Conservation (phyloP, 2,113 vertebrate genomes). For the Datnioides undecimradiatus region DNA sequence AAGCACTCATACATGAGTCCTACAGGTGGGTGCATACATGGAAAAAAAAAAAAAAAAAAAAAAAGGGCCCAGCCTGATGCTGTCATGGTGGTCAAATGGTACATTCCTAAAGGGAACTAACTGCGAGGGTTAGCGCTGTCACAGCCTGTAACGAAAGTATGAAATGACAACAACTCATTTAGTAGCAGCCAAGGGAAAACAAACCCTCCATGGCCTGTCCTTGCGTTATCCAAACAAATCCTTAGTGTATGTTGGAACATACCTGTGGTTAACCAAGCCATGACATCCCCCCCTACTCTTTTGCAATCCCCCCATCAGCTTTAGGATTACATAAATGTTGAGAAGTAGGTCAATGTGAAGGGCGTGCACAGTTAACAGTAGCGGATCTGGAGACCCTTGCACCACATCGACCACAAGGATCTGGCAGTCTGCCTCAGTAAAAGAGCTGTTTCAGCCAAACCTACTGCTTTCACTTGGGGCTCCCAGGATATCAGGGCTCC, state of each 20-base stretch:
- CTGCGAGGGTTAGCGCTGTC: slow-evolving; percentile 23
- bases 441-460: slow-evolving; percentile 56
- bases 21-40: slow-evolving; percentile 25
- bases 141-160: slow-evolving; percentile 39
- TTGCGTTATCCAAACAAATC: slow-evolving; percentile 70
- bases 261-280: slow-evolving; percentile 78
- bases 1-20: slow-evolving; percentile 21
- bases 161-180: slow-evolving; percentile 68
- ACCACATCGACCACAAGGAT: slow-evolving; percentile 62
- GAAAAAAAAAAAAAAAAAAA: too few species aligned
- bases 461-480: slow-evolving; percentile 53
- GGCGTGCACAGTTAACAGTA: slow-evolving; percentile 66
- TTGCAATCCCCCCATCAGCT: slow-evolving; percentile 25
- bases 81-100: slow-evolving; percentile 36
- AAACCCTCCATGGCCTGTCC: slow-evolving; percentile 53
- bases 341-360: slow-evolving; percentile 76
- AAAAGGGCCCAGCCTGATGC: not conserved
- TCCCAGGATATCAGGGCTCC: slow-evolving; percentile 66
- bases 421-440: slow-evolving; percentile 58
- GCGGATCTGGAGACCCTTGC: slow-evolving; percentile 64
- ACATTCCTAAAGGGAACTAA: slow-evolving; percentile 44
- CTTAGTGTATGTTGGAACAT: slow-evolving; percentile 68
- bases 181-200: slow-evolving; percentile 63
- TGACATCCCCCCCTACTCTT: slow-evolving; percentile 44
- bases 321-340: slow-evolving; percentile 73